Base-by-base conservation (phyloP, 2,888 invertebrate genomes). In the Andrena dorsata region DNA sequence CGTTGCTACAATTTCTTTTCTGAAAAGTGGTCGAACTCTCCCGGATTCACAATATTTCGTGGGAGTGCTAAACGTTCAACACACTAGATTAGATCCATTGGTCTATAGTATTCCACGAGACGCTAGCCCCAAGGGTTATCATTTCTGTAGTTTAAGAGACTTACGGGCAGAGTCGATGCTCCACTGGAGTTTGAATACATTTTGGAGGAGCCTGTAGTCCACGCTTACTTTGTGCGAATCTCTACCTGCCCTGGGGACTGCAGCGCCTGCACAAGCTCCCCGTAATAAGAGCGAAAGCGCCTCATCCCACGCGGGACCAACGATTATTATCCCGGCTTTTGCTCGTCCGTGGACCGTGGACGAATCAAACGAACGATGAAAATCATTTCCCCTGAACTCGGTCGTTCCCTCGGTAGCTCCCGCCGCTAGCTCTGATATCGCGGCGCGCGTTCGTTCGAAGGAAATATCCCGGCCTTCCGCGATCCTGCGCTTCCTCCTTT, bases 201-300 rank as follows among this genome's bases (percentile, higher is more conserved):
- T 41, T 41, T 41, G 41, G 41, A 4, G 41, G 13, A 0, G 0
- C 16, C 16, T 41, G 77, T 77, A 80, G 64, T 71, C 80, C 77
- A 26, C 75, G 70, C 49, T 56, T 77, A 76, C 80, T 80, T 77
- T 68, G 68, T 20, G 68, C 61, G 65, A 41, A 77, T 66, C 47
- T 28, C 41, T 23, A 8, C 51, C 61, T 53, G 61, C 23, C n/a
- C 10, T 20, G 47, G 53, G 30, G 32, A 56, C 64, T 64, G 41
- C 8, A 32, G 51, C 23, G 26, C 53, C 47, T 71, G 30, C 7
- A 6, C 64, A 13, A 41, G 49, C 16, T 51, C 7, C 58, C 35
- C n/a, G 28, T 16, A 63, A 63, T 23, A 16, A 32, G 64, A 53
- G 61, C 47, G 60, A 70, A 60, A 60, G n/a, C n/a, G 13, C n/a